These are phyloP conservation scores for Chloroceryle aenea DNA, from an alignment of 2,113 vertebrate genomes.

Conservation along the genomic window DNA sequence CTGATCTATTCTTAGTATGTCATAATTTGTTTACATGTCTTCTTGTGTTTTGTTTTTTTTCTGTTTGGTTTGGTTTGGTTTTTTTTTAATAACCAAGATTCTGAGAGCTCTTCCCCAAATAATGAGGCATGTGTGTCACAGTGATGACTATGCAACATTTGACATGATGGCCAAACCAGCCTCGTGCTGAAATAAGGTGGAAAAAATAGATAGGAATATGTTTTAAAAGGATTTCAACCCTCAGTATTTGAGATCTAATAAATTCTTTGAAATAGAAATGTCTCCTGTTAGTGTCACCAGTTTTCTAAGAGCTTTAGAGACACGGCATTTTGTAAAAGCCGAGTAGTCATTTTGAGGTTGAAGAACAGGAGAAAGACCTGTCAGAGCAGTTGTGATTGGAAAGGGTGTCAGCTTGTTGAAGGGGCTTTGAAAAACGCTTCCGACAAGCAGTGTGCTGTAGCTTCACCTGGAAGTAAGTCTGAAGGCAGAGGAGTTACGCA, in stretches of 20 bases:
- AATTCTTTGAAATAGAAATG: neutral
- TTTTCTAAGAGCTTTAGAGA: neutral
- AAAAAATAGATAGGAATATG: neutral
- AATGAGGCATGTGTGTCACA: neutral
- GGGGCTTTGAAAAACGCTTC: neutral
- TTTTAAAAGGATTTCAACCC: neutral
- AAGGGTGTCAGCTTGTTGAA: neutral
- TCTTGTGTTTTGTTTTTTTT: too few relatives aligned
- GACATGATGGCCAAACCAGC: neutral
- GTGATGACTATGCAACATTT: rapidly evolving
- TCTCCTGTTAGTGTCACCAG: neutral
- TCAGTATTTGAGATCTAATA: neutral
- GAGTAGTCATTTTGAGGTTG: neutral
- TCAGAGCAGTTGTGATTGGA: neutral
- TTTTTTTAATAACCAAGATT: neutral
- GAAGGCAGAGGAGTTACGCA: neutral
- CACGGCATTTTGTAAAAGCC: neutral
- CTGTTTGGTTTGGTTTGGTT: neutral
- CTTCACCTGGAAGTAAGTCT: neutral
- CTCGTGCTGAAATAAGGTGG: neutral
- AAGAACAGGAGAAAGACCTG: neutral
- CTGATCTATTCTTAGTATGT: neutral
- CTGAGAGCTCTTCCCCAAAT: neutral
- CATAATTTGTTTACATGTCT: rapidly evolving
- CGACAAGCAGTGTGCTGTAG: neutral